Percentiles rank a stretch among this genome's conserved stretches.
These are phyloP conservation scores for Discoglossus pictus DNA, from an alignment of 2,797 vertebrate species.

Conservation along the genomic window DNA sequence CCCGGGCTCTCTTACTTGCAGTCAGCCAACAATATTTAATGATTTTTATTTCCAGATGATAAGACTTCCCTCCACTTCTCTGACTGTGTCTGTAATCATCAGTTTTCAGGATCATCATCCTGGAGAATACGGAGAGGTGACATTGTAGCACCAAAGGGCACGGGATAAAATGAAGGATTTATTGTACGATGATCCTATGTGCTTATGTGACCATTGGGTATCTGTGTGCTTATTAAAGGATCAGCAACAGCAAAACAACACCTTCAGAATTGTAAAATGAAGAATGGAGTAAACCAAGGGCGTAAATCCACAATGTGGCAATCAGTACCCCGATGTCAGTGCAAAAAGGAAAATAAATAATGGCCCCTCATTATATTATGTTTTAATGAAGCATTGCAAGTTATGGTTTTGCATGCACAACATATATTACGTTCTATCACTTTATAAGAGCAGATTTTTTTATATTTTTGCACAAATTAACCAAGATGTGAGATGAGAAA, in stretches of 20 bases:
- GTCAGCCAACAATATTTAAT: slow-evolving; percentile 16
- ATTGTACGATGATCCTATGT: neutral
- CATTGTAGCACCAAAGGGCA: no score
- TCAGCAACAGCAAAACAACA: neutral
- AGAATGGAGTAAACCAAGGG: slow-evolving; percentile 17
- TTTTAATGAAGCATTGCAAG: slow-evolving; percentile 20
- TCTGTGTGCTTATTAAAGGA: neutral
- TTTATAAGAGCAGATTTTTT: no score
- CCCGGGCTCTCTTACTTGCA: no score
- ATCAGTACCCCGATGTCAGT: slow-evolving; percentile 18
- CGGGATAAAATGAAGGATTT: neutral
- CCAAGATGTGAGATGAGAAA: no score
- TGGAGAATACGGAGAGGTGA: no score
- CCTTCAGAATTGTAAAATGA: slow-evolving; percentile 1
- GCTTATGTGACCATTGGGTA: neutral
- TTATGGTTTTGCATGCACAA: no score
- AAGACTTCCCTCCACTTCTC: no score
- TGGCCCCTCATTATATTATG: slow-evolving; percentile 34
- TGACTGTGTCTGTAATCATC: no score
- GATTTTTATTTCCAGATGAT: slow-evolving; percentile 19
- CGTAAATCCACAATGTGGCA: slow-evolving; percentile 19
- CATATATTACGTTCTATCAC: no score
- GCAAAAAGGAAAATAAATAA: slow-evolving; percentile 8
- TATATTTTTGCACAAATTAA: no score
- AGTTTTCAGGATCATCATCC: no score